These are phyloP conservation scores for Lasioglossum marginatum DNA, from an alignment of 2,888 invertebrate genomes.

Conservation along the genomic window DNA sequence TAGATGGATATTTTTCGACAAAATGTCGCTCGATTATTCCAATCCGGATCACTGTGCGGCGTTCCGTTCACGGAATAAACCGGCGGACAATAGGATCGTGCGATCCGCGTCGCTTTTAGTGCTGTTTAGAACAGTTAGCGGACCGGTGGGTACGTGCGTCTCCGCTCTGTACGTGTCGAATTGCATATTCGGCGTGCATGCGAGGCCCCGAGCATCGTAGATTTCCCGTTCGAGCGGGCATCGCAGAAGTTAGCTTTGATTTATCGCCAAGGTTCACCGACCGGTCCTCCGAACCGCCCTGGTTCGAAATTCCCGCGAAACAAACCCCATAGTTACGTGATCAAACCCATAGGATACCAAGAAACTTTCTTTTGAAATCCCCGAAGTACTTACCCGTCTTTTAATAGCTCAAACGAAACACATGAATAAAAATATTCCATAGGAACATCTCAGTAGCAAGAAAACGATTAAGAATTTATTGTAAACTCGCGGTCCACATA, in stretches of 20 bases:
- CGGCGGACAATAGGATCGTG: slow-evolving; percentile 23
- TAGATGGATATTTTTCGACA: no score
- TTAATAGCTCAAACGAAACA: no score
- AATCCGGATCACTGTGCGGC: no score
- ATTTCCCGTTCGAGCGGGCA: slow-evolving; percentile 46
- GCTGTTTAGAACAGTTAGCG: slow-evolving; percentile 57
- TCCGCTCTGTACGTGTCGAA: slow-evolving; percentile 56
- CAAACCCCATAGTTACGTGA: slow-evolving; percentile 52
- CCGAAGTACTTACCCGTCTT: no score
- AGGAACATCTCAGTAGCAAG: no score
- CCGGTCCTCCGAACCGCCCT: slow-evolving; percentile 17
- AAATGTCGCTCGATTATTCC: no score
- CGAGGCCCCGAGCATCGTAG: slow-evolving; percentile 28
- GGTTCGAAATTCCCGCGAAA: slow-evolving; percentile 45
- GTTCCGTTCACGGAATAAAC: slow-evolving; percentile 21
- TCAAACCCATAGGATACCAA: neutral
- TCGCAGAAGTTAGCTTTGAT: slow-evolving; percentile 61
- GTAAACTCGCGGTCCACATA: no score
- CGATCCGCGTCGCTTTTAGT: slow-evolving; percentile 20
- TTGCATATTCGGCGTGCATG: slow-evolving; percentile 51
- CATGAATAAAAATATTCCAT: no score
- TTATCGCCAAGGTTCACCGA: slow-evolving; percentile 59
- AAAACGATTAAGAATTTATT: no score
- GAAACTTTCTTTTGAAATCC: neutral
- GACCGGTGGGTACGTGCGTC: slow-evolving; percentile 52